Conservation (phyloP, 1,140 invertebrate species). For the Riptortus pedestris region DNA sequence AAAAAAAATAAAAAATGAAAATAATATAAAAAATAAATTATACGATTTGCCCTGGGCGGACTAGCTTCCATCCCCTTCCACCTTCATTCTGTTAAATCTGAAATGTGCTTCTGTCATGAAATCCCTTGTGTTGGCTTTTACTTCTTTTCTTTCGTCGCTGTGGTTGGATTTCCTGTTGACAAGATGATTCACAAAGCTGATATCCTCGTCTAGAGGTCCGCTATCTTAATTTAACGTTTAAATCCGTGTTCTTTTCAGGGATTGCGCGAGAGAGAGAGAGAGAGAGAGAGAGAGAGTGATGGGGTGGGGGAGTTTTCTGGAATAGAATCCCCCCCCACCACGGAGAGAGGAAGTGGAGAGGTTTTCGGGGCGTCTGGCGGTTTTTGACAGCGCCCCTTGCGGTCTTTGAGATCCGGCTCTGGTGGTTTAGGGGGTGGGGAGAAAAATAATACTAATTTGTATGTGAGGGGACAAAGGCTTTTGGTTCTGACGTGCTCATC, state of each 20-base stretch:
- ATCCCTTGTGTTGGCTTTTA: no score
- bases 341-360: background rate
- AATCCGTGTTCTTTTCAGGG: background rate
- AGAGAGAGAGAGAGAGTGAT: constrained; percentile 22
- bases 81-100: no score
- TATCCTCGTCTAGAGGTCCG: background rate
- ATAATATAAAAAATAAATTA: no score
- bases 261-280: constrained; percentile 17
- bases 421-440: background rate
- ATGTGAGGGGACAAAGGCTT: constrained; percentile 1
- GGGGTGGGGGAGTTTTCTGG: background rate
- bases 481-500: constrained; percentile 2
- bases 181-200: background rate
- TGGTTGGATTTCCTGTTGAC: no score
- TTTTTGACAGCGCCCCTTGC: constrained; percentile 4
- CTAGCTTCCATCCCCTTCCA: no score
- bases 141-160: no score
- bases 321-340: background rate
- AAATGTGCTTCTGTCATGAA: no score
- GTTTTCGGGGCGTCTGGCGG: background rate
- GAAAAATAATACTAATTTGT: constrained; percentile 15
- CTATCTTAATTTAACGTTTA: background rate
- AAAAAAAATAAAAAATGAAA: no score
- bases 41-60: no score
- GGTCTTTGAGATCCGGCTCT: background rate